Evolutionary conservation across 2,113 vertebrate species (phyloP), one percentile per base, ranked within the genome.

Genomic region (Alethe diademata): DNA sequence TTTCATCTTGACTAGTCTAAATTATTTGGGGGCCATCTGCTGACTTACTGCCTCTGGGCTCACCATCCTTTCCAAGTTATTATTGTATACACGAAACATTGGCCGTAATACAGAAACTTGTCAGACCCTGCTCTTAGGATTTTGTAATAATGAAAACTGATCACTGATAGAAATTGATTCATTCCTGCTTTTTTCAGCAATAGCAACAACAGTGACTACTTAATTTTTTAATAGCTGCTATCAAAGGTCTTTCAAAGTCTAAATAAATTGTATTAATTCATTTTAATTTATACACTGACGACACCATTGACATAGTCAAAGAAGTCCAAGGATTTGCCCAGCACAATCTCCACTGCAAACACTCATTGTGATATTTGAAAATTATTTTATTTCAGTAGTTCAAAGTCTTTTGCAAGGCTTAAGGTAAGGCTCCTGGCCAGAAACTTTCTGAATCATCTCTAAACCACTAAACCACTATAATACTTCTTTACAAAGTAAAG

Each of bases 61-160:
- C 60, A 53, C 47, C 25, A 0, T 62, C 33, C n/a, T 78, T 91
- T 92, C 71, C 85, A 95, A 57, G 38, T 54, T 73, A 79, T 81
- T 94, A 69, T 8, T 58, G 25, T 51, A 28, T 38, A 79, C 58
- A 50, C 0, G 9, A 67, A 92, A 73, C 64, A 48, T 50, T 80
- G 78, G 64, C 84, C 28, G 28, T 62, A 64, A 35, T 9, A 60
- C 12, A 18, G 85, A 80, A 88, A 90, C 51, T 79, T 88, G 81
- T 88, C 88, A 90, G 82, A 73, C 71, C 38, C 38, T 80, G 88
- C 56, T 88, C 64, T 83, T 48, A 60, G 28, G 36, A 58, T 83
- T 90, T 93, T 83, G 51, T 54, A 73, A 60, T 80, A 93, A 92
- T 78, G 85, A 93, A 76, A 96, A 92, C 19, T 71, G 62, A 90